Evolutionary conservation across 2,113 vertebrate genomes (phyloP), one percentile per base, ranked within the genome.

Genomic region (Dicaeum eximium): DNA sequence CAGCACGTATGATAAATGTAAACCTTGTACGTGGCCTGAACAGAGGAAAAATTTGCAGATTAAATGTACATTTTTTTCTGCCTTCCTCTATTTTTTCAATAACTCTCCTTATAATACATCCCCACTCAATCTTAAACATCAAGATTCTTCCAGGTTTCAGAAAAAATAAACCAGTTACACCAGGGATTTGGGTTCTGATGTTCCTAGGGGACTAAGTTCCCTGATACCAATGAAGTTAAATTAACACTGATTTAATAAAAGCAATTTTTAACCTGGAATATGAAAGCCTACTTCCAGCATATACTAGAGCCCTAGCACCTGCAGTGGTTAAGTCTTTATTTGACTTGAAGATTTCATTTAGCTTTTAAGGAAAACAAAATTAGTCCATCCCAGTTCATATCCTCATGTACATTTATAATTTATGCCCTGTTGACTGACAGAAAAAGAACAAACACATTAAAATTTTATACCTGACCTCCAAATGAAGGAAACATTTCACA

Each of bases 401-500:
- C 19, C 67, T 94, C 60, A 56, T 77, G 38, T 57, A 47, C 23
- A 64, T 95, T 92, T 94, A 94, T 93, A 91, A 95, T 95, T 97
- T 91, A 92, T 86, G 73, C 9, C 67, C 40, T 88, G 75, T 82
- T 96, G 94, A 84, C 80, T 93, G 80, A 82, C 66, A 95, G 62
- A 90, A 94, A 95, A 95, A 53, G 45, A 92, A 94, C 53, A 13
- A 96, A 80, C 85, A 89, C 80, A 91, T 97, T 87, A 97, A 90
- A 96, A 66, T 97, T 97, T 96, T 74, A 95, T 95, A 94, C 51
- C 35, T 62, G 71, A 94, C 80, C 51, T 96, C 86, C 71, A 95
- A 92, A 66, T 7, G 23, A 74, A 97, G 73, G 69, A 82, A 80
- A 61, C 21, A 70, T 94, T 90, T 92, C 66, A 85, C 30, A 20